Evolutionary conservation across 2,797 vertebrate species (phyloP), one percentile per base, ranked within the genome.

Genomic region (Synaphobranchus kaupii): DNA sequence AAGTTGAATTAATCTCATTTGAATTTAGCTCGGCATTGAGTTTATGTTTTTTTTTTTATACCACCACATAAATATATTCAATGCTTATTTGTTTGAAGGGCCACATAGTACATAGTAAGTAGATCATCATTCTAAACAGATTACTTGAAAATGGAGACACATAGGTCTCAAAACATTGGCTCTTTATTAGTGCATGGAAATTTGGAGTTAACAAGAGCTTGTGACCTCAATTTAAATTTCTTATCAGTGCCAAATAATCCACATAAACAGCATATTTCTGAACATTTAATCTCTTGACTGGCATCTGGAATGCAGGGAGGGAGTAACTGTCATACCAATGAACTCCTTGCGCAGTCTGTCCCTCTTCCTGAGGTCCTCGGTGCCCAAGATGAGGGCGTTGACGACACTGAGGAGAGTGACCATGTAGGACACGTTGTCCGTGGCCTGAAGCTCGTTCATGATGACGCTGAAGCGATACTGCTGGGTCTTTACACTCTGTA

Each of bases 391-490:
- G 93, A 99, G 90, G 68, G 98, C 97, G 0, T 99, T 99, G 94
- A 99, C 95, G 86, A 98, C 96, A 25, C 99, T 98, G 88, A 99
- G 96, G 88, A 99, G 95, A 0, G 97, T 99, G 88, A 97, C 97
- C 94, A 97, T 97, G 84, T 99, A 99, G 0, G 98, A 97, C 85
- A 99, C 95, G 0, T 99, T 99, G 90, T 99, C 97, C 0, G 97
- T 97, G 85, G 94, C 92, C 0, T 97, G 96, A 52, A 99, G 96
- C 94, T 99, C 99, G 0, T 95, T 97, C 96, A 99, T 97, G 90
- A 99, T 96, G 91, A 99, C 92, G 0, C 98, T 99, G 95, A 99
- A 99, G 89, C 99, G 98, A 91, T 99, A 99, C 92, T 98, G 98
- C 93, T 97, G 98, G 34, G 90, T 97, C 96, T 98, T 98, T 93